Conservation (phyloP, 2,888 invertebrate genomes). For the Pseudoips prasinana region DNA sequence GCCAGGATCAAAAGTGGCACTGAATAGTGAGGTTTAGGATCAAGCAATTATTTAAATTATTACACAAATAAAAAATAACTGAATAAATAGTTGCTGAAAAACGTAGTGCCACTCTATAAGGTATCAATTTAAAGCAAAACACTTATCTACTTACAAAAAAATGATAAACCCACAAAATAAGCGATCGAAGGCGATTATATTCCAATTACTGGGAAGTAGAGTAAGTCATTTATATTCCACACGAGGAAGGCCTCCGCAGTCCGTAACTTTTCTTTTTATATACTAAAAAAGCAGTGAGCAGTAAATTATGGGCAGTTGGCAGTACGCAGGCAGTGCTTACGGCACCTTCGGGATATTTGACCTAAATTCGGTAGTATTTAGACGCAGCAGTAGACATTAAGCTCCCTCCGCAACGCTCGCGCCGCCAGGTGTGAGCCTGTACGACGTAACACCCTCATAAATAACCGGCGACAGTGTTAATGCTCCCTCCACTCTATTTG, state of each 20-base stretch:
- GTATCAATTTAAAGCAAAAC: too few species aligned
- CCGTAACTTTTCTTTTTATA: not conserved
- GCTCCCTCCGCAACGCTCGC: slow-evolving; percentile 12
- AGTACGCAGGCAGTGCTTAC: slow-evolving; percentile 4
- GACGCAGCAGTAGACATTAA: slow-evolving; percentile 10
- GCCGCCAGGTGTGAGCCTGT: slow-evolving; percentile 13
- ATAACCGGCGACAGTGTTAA: slow-evolving; percentile 25
- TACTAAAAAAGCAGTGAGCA: not conserved
- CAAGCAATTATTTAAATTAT: too few species aligned
- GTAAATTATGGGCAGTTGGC: slow-evolving; percentile 3
- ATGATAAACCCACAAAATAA: too few species aligned
- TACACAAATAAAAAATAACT: too few species aligned
- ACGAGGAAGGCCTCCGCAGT: not conserved
- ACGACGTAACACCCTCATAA: slow-evolving; percentile 23
- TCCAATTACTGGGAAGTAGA: slow-evolving; percentile 5
- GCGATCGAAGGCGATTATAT: too few species aligned
- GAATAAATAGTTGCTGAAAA: too few species aligned
- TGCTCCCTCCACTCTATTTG: slow-evolving; percentile 26
- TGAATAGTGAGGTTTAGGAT: too few species aligned
- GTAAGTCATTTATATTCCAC: slow-evolving; percentile 7
- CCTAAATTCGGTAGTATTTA: slow-evolving; percentile 20
- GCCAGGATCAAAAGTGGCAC: too few species aligned
- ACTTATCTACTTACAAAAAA: too few species aligned
- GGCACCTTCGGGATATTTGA: slow-evolving; percentile 13
- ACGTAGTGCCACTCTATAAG: too few species aligned